Conservation (phyloP, 1,140 invertebrate genomes). For the Drosophila varians region DNA sequence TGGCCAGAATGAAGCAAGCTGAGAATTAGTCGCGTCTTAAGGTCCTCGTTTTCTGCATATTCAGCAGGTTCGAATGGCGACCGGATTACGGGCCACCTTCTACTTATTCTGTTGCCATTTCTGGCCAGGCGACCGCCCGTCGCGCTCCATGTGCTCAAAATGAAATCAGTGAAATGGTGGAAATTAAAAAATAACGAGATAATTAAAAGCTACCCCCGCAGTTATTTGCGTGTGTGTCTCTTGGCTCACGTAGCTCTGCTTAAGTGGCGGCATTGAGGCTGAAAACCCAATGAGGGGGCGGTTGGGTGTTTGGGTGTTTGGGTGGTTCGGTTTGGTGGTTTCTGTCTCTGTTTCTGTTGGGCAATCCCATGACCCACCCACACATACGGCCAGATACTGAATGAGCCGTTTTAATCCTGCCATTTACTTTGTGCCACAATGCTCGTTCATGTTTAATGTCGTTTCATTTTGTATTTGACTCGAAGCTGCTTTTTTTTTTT, state of each 20-base stretch:
- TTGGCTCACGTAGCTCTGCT: slow-evolving; percentile 65
- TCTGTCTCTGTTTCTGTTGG: background rate
- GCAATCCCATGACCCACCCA: slow-evolving; percentile 5
- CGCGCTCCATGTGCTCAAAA: slow-evolving; percentile 58
- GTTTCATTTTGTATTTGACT: slow-evolving; percentile 52
- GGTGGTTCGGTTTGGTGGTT: background rate
- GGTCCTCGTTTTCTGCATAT: slow-evolving; percentile 32
- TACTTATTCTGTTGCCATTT: slow-evolving; percentile 6
- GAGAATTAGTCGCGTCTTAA: slow-evolving; percentile 57
- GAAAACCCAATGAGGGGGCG: slow-evolving; percentile 6
- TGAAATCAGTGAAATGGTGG: slow-evolving; percentile 76
- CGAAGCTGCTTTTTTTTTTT: slow-evolving; percentile 39
- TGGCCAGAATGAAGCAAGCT: slow-evolving; percentile 45
- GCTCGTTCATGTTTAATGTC: slow-evolving; percentile 53
- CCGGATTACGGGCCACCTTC: slow-evolving; percentile 11
- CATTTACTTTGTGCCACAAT: slow-evolving; percentile 42
- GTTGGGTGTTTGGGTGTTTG: background rate
- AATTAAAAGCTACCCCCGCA: slow-evolving; percentile 78
- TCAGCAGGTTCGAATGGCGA: slow-evolving; percentile 25
- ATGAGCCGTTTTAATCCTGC: slow-evolving; percentile 47
- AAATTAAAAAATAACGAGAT: slow-evolving; percentile 81
- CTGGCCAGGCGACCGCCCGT: slow-evolving; percentile 30
- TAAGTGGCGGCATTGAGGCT: slow-evolving; percentile 71
- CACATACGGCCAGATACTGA: slow-evolving; percentile 25
- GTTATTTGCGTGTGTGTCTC: slow-evolving; percentile 64